Evolutionary conservation across 2,113 vertebrate species (phyloP).

Genomic region (crab-eating macaque (Macaca fascicularis)): T2T-MFA8v1.1 NC_088388.1:130633001-130633500

Average conservation of each 20-base stretch:
- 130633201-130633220: too few species aligned
- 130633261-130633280: not conserved
- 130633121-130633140: not conserved
- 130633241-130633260: not conserved
- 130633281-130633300: not conserved
- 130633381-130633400: not conserved
- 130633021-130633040: conserved; percentile 21
- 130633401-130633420: not conserved
- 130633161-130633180: not conserved
- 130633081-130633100: not conserved
- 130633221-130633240: fast-evolving
- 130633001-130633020: conserved; percentile 49
- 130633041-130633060: not conserved
- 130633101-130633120: not conserved
- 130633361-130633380: not conserved
- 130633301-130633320: not conserved
- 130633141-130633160: fast-evolving
- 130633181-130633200: too few species aligned
- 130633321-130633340: not conserved
- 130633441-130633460: not conserved
- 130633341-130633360: not conserved
- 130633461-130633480: not conserved
- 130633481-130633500: not conserved
- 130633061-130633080: not conserved
- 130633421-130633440: not conserved